Percentiles rank a stretch among this genome's conserved stretches.
phyloP scores from a whole-genome alignment of 2,113 vertebrate genomes.

The Dicentrarchus labrax region DNA sequence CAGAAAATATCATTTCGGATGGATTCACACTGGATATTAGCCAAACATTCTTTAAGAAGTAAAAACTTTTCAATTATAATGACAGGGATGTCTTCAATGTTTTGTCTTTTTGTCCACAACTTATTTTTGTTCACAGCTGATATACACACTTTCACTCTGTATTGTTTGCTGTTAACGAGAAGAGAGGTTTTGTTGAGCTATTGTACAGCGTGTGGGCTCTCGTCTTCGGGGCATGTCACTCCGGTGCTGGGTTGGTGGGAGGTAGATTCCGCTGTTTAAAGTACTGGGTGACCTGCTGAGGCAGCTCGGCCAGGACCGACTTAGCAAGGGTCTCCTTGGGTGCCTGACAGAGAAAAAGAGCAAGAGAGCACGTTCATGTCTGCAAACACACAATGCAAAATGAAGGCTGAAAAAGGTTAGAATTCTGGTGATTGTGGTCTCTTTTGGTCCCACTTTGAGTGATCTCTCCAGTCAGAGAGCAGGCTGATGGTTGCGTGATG shows the following conservation, averaged over 20 bases:
- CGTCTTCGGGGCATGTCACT: constrained; percentile 77
- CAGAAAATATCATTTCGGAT: constrained; percentile 41
- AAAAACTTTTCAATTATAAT: constrained; percentile 28
- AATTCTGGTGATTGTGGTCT: neutral
- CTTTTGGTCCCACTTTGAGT: neutral
- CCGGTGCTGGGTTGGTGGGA: constrained; percentile 88
- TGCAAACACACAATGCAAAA: neutral
- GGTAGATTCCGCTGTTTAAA: constrained; percentile 97
- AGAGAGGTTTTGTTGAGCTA: constrained; percentile 54
- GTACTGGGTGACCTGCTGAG: constrained; percentile 98
- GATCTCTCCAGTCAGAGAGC: too few relatives aligned
- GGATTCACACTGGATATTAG: constrained; percentile 50
- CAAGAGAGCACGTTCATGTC: neutral
- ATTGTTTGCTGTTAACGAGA: constrained; percentile 42
- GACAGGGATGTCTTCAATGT: constrained; percentile 33
- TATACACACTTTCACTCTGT: constrained; percentile 50
- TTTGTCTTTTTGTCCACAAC: constrained; percentile 42
- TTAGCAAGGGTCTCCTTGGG: constrained; percentile 98
- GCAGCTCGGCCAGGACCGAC: constrained; percentile 96
- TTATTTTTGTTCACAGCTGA: constrained; percentile 45
- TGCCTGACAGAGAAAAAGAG: constrained; percentile 82
- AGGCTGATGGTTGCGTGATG: too few relatives aligned
- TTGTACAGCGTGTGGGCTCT: constrained; percentile 44
- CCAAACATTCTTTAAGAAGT: constrained; percentile 33
- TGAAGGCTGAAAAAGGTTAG: neutral